Evolutionary conservation across 2,888 invertebrate species (phyloP).

Genomic region (Archips xylosteana): DNA sequence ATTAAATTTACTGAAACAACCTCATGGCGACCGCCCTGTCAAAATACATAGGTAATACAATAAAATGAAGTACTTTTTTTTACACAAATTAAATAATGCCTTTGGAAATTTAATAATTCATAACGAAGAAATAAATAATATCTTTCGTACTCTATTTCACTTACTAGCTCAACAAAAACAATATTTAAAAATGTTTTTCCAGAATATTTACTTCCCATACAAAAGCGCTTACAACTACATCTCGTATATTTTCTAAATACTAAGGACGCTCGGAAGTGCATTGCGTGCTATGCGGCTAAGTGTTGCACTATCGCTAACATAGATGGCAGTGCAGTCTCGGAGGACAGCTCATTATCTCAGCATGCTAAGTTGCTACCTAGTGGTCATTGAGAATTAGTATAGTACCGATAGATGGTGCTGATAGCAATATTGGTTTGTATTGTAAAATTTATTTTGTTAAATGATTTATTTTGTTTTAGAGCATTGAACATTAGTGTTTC

Average conservation of each 20-base stretch:
- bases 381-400: slow-evolving; percentile 55
- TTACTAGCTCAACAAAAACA: too few relatives aligned
- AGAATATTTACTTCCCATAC: too few relatives aligned
- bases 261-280: slow-evolving; percentile 42
- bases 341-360: slow-evolving; percentile 28
- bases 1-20: too few relatives aligned
- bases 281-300: slow-evolving; percentile 43
- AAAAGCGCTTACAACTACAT: slow-evolving; percentile 50
- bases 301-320: slow-evolving; percentile 65
- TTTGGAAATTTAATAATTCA: too few relatives aligned
- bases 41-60: too few relatives aligned
- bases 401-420: slow-evolving; percentile 70
- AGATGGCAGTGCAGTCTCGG: slow-evolving; percentile 71
- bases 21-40: too few relatives aligned
- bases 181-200: too few relatives aligned
- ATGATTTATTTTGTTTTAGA: background rate
- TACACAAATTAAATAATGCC: too few relatives aligned
- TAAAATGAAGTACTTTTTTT: too few relatives aligned
- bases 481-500: too few relatives aligned
- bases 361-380: slow-evolving; percentile 44
- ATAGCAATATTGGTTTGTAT: slow-evolving; percentile 24
- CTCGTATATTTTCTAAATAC: slow-evolving; percentile 53
- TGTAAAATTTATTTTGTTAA: background rate
- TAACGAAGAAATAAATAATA: too few relatives aligned
- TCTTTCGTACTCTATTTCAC: too few relatives aligned